A percentile compares a stretch with the other conserved stretches of the same genome.
phyloP scores from a whole-genome alignment of 2,113 vertebrate species.

The Hipposideros armiger region DNA sequence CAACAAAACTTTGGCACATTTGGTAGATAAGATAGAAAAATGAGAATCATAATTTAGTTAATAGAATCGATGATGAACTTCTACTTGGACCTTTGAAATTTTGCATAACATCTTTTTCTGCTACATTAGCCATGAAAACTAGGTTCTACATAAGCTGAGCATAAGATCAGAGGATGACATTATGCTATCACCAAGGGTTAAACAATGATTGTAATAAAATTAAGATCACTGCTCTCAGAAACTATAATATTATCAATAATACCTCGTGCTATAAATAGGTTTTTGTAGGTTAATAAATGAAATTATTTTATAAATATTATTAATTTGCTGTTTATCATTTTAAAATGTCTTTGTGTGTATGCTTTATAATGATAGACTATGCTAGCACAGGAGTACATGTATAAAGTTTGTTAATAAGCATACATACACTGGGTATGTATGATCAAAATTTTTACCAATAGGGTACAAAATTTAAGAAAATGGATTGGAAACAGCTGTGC shows the following conservation, averaged over 20 bases:
- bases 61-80: neutral
- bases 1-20: neutral
- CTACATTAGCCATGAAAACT: neutral
- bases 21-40: neutral
- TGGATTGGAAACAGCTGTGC: neutral
- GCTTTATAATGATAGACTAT: neutral
- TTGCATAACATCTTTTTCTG: neutral
- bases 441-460: neutral
- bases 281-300: constrained; percentile 2
- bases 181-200: neutral
- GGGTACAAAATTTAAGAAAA: constrained; percentile 24
- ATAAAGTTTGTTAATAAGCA: constrained; percentile 1
- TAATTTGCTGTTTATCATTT: neutral
- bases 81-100: neutral
- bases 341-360: neutral
- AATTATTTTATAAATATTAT: neutral
- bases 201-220: constrained; percentile 12
- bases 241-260: neutral
- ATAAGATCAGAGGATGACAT: constrained; percentile 29
- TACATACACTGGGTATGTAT: neutral
- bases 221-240: neutral
- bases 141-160: constrained; percentile 8
- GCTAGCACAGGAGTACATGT: neutral
- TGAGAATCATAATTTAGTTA: neutral
- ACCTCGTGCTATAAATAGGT: neutral